A percentile compares a stretch with the other conserved stretches of the same genome.
Conservation (phyloP, 2,113 vertebrate genomes). For the Ploceus nigricollis region DNA sequence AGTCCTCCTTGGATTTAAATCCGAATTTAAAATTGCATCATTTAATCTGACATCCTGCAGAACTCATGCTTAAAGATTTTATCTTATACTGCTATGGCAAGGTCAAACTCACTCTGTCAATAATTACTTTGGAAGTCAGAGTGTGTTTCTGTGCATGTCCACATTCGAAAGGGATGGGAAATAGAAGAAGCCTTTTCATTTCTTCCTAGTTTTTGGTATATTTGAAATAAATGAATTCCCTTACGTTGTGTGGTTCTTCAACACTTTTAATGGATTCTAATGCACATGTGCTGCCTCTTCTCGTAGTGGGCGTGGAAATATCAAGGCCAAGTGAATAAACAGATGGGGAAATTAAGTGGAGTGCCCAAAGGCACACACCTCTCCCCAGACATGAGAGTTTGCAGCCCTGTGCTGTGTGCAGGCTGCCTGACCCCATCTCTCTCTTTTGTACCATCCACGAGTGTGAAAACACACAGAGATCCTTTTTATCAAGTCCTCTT, state of each 20-base stretch:
- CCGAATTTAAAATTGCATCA: not conserved
- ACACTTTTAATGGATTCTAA: not conserved
- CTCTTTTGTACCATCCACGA: not conserved
- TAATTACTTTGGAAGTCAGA: not conserved
- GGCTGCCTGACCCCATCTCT: not conserved
- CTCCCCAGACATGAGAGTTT: not conserved
- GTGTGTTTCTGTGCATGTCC: not conserved
- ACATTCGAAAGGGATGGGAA: not conserved
- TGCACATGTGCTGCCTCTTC: not conserved
- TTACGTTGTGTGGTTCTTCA: not conserved
- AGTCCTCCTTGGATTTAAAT: not conserved
- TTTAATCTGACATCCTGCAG: not conserved
- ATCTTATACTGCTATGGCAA: not conserved
- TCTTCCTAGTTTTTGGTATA: not conserved
- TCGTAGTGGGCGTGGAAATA: not conserved
- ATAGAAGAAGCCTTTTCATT: not conserved
- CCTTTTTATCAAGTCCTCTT: not conserved
- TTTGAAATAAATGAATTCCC: not conserved
- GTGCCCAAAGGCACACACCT: not conserved
- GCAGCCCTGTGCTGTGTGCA: not conserved
- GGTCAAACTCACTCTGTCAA: not conserved
- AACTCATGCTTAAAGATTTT: not conserved
- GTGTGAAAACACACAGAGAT: not conserved
- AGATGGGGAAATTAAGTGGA: not conserved
- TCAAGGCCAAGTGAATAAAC: not conserved